Base-by-base conservation (phyloP, 2,888 invertebrate genomes). In the Tetragonisca angustula region DNA sequence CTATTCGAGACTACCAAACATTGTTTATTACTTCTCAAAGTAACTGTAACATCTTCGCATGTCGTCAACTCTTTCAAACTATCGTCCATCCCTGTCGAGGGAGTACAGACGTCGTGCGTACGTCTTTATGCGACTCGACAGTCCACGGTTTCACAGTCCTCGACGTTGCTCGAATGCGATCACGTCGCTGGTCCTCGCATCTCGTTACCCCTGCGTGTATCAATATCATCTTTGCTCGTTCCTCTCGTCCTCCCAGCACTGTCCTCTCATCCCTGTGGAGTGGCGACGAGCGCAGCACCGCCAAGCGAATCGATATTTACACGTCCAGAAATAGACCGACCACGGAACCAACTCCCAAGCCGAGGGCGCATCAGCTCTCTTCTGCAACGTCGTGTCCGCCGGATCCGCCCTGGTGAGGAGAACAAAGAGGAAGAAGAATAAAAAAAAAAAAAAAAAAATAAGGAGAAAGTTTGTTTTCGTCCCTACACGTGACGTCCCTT, bases 321-420 rank as follows among this genome's bases (percentile, higher is more conserved):
- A 91, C 87, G 90, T 88, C 90, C 93, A 92, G 92, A 93, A 93
- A 93, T 93, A 93, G 93, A 93, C 87, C 88, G 81, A 80, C 84
- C 87, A 81, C 82, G 77, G 81, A 85, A 86, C 83, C 83, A 79
- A 83, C 84, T 82, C 79, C 77, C 70, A 77, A 73, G 61, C 62
- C 52, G 87, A 85, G 88, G 78, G 81, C 82, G 85, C 71, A 24
- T 79, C 67, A 70, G 83, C 71, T 24, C 24, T 24, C 15, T 6
- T 24, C 64, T 83, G 83, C 87, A 72, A 79, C 79, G 81, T 87
- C 73, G 83, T 81, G 74, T 59, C 79, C 68, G 79, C 59, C 69
- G 62, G 43, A 36, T 73, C 64, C 81, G 78, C 56, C 83, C 74
- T 76, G 64, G 43, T 50, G 43, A 11, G 9, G 43, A 43, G 9